A percentile compares a stretch with the other conserved stretches of the same genome.
Conservation (phyloP, 2,888 invertebrate species). For the Lasius platythorax region DNA sequence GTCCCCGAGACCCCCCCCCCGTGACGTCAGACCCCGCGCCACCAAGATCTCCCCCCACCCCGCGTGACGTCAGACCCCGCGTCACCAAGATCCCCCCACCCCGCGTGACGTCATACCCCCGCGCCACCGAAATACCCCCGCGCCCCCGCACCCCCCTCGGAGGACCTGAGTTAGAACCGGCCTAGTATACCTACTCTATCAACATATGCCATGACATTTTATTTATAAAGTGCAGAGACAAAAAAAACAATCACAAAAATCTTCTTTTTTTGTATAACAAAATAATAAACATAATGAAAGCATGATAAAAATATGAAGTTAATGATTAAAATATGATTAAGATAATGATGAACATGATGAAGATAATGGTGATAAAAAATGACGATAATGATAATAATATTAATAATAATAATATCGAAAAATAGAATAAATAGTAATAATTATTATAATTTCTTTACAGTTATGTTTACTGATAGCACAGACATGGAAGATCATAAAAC, state of each 20-base stretch:
- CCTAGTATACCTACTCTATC: too few relatives aligned
- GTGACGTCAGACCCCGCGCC: too few relatives aligned
- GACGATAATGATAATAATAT: conserved; percentile 7
- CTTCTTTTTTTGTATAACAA: background rate
- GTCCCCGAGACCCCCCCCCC: too few relatives aligned
- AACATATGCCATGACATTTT: background rate
- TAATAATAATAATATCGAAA: background rate
- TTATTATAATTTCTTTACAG: background rate
- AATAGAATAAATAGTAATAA: too few relatives aligned
- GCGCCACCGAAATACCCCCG: too few relatives aligned
- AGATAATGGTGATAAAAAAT: background rate
- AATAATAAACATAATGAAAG: background rate
- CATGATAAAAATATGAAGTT: too few relatives aligned
- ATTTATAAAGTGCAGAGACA: background rate
- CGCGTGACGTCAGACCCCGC: too few relatives aligned
- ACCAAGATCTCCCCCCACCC: too few relatives aligned
- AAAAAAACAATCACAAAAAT: background rate
- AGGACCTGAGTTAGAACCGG: too few relatives aligned
- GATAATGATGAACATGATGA: background rate
- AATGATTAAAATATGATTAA: background rate
- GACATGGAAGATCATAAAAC: background rate
- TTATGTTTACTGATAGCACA: background rate
- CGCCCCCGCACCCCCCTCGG: too few relatives aligned
- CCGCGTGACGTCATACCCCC: too few relatives aligned
- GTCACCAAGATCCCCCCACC: too few relatives aligned